Evolutionary conservation across 2,113 vertebrate genomes (phyloP).

Genomic region (Siniperca chuatsi): DNA sequence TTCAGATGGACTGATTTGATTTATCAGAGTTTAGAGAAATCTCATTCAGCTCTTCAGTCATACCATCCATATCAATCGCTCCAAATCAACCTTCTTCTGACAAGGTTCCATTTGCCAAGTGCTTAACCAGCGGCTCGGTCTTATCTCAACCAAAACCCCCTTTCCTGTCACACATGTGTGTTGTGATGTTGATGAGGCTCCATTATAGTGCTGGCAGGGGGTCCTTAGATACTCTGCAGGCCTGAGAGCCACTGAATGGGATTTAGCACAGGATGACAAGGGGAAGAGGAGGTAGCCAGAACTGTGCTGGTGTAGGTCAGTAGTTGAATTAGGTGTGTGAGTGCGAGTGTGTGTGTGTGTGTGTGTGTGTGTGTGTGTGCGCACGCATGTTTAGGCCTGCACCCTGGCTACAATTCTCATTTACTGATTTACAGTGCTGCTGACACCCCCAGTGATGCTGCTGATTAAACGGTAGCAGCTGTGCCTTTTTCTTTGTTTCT

Average conservation of each 20-base stretch:
- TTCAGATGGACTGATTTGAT: constrained; percentile 4
- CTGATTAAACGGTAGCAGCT: constrained; percentile 64
- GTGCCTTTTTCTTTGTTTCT: constrained; percentile 41
- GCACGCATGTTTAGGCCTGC: constrained; percentile 16
- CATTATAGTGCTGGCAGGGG: constrained; percentile 56
- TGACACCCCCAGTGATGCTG: constrained; percentile 41
- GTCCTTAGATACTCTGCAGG: constrained; percentile 50
- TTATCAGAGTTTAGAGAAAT: not conserved
- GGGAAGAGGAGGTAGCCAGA: constrained; percentile 28
- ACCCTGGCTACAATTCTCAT: constrained; percentile 34
- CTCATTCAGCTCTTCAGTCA: not conserved
- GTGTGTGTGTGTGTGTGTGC: not conserved
- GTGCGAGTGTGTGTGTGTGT: constrained; percentile 3
- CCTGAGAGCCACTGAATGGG: constrained; percentile 56
- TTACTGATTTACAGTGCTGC: constrained; percentile 55
- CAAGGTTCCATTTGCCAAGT: constrained; percentile 21
- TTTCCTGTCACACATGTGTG: constrained; percentile 45
- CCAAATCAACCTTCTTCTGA: not conserved
- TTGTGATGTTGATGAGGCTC: constrained; percentile 81
- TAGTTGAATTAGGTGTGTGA: no score
- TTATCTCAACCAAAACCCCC: constrained; percentile 19
- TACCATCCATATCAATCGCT: not conserved
- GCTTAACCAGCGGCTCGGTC: not conserved
- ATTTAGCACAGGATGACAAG: constrained; percentile 52
- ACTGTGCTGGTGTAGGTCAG: not conserved